Conservation (phyloP, 2,113 vertebrate species). For the Macquaria ambigua region DNA sequence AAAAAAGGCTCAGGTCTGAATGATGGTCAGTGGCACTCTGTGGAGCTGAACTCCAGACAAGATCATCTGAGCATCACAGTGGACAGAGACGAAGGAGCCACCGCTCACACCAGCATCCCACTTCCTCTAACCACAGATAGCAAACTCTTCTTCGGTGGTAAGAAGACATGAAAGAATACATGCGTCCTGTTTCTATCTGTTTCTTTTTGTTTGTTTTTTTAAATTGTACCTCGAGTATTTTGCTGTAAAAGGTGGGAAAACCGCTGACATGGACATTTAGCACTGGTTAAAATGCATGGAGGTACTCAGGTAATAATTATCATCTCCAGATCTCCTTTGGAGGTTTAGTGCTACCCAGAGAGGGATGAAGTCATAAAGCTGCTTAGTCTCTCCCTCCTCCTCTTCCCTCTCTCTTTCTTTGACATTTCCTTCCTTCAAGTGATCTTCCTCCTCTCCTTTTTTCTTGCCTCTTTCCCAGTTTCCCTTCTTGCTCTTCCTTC, state of each 20-base stretch:
- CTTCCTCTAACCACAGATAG: constrained; percentile 81
- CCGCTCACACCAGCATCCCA: constrained; percentile 74
- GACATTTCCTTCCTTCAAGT: neutral
- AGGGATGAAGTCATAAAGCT: constrained; percentile 56
- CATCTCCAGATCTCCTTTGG: constrained; percentile 36
- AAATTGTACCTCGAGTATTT: constrained; percentile 13
- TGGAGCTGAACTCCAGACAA: constrained; percentile 85
- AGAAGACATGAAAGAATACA: constrained; percentile 37
- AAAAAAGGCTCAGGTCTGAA: constrained; percentile 89
- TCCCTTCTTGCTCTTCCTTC: neutral
- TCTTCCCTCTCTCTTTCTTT: constrained; percentile 8
- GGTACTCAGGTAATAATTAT: constrained; percentile 53
- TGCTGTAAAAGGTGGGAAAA: constrained; percentile 17
- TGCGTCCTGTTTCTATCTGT: too few relatives aligned
- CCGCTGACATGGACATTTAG: constrained; percentile 39
- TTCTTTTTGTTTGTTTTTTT: neutral
- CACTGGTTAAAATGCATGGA: constrained; percentile 54
- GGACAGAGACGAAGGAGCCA: constrained; percentile 84
- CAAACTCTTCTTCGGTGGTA: constrained; percentile 92
- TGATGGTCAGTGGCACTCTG: constrained; percentile 94
- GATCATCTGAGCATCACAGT: constrained; percentile 87
- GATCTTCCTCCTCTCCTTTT: neutral
- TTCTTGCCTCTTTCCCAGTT: neutral
- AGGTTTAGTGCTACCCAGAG: constrained; percentile 53
- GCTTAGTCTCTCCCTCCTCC: constrained; percentile 19